Percentiles rank a stretch among this genome's conserved stretches.
Evolutionary conservation across 2,113 vertebrate species (phyloP).

Genomic region (Phrynosoma blainvillii): DNA sequence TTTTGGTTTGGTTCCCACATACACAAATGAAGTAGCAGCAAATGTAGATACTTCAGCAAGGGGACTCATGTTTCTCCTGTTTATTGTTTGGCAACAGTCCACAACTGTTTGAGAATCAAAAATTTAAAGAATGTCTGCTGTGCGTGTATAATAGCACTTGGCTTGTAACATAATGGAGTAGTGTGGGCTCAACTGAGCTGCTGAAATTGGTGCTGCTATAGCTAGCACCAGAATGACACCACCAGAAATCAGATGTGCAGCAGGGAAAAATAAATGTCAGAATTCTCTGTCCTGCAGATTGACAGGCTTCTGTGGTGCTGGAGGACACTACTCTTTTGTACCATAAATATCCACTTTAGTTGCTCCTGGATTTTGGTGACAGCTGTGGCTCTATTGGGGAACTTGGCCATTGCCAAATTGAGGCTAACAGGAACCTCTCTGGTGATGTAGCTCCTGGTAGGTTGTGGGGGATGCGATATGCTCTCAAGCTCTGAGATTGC

Average conservation of each 20-base stretch:
- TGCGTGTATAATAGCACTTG: neutral
- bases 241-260: too few species aligned
- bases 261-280: too few species aligned
- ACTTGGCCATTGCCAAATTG: neutral
- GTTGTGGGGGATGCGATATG: neutral
- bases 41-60: neutral
- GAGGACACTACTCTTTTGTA: too few species aligned
- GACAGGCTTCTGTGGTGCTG: too few species aligned
- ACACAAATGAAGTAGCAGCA: neutral
- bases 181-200: too few species aligned
- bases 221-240: too few species aligned
- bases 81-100: neutral
- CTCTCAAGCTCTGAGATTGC: too few species aligned
- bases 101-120: too few species aligned
- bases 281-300: too few species aligned
- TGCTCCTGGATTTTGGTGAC: too few species aligned
- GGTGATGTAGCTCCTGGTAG: neutral
- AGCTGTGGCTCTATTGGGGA: neutral
- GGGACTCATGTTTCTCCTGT: neutral
- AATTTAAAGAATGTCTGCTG: neutral
- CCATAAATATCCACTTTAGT: too few species aligned
- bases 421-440: neutral
- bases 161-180: neutral
- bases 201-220: too few species aligned
- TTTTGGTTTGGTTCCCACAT: neutral